Evolutionary conservation across 2,113 vertebrate species (phyloP).

Genomic region (Seriola dumerili): DNA sequence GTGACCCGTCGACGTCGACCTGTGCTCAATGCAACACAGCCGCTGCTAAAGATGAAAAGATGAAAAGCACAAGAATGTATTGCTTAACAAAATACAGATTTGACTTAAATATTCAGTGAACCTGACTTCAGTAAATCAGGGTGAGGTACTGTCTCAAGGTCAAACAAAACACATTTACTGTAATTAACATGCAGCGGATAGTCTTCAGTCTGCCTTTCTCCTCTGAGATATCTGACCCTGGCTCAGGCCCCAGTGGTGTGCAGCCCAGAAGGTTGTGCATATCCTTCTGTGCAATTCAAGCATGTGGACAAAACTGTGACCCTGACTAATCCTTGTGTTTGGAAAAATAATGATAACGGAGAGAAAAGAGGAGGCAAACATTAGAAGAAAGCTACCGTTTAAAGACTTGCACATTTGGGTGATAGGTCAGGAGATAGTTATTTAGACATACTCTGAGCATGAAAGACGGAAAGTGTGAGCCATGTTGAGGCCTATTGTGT

Average conservation of each 20-base stretch:
- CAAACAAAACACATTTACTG: conserved; percentile 48
- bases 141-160: conserved; percentile 58
- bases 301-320: conserved; percentile 61
- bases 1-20: conserved; percentile 1
- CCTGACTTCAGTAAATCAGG: conserved; percentile 46
- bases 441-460: conserved; percentile 45
- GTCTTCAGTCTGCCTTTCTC: conserved; percentile 51
- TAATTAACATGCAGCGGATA: conserved; percentile 71
- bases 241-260: conserved; percentile 66
- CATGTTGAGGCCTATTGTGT: conserved; percentile 51
- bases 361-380: conserved; percentile 39
- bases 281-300: conserved; percentile 65
- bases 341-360: conserved; percentile 53
- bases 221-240: conserved; percentile 78
- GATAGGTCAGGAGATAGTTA: conserved; percentile 58
- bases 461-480: conserved; percentile 36
- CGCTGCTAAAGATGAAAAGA: conserved; percentile 3
- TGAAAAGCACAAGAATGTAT: not conserved
- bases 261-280: conserved; percentile 62
- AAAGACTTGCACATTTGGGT: conserved; percentile 38
- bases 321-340: conserved; percentile 69
- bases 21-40: not conserved
- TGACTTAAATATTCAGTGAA: conserved; percentile 32
- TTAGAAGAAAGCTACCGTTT: conserved; percentile 54
- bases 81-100: conserved; percentile 5